Conservation (phyloP, 2,888 invertebrate genomes). For the Acrobasis suavella region DNA sequence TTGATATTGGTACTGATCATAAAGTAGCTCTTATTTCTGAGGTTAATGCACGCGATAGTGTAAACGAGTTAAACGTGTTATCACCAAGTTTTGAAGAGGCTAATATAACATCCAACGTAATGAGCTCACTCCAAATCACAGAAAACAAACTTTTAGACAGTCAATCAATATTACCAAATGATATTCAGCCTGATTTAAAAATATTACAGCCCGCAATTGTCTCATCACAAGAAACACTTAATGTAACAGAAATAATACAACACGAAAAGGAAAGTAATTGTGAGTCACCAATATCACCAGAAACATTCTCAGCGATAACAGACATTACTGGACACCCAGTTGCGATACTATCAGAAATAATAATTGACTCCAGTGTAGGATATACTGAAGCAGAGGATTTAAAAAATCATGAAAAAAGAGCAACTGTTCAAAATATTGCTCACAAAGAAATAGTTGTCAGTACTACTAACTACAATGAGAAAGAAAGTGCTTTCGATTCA, state of each 20-base stretch:
- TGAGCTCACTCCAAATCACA: constrained; percentile 60
- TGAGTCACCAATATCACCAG: constrained; percentile 33
- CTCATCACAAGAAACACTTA: constrained; percentile 50
- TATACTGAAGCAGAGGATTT: constrained; percentile 39
- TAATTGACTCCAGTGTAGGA: constrained; percentile 64
- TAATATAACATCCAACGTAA: constrained; percentile 51
- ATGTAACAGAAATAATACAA: constrained; percentile 59
- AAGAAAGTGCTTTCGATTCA: constrained; percentile 65
- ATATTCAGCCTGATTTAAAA: constrained; percentile 49
- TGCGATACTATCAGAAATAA: constrained; percentile 76
- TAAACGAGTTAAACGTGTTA: constrained; percentile 49
- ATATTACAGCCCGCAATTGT: constrained; percentile 54
- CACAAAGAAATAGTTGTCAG: constrained; percentile 79
- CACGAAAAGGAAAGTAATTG: constrained; percentile 68
- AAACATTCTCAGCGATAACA: constrained; percentile 59
- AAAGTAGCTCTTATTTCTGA: constrained; percentile 77
- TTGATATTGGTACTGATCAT: constrained; percentile 77
- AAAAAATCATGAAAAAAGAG: constrained; percentile 54
- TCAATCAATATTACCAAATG: constrained; percentile 54
- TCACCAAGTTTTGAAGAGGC: constrained; percentile 60
- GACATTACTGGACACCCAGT: constrained; percentile 76
- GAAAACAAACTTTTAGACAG: constrained; percentile 72
- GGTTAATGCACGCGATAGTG: constrained; percentile 59
- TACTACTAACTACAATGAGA: constrained; percentile 81
- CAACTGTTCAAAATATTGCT: constrained; percentile 76